Percentiles rank a stretch among this genome's conserved stretches.
These are phyloP conservation scores for Cydia fagiglandana DNA, from an alignment of 1,140 invertebrate species.

Conservation along the genomic window DNA sequence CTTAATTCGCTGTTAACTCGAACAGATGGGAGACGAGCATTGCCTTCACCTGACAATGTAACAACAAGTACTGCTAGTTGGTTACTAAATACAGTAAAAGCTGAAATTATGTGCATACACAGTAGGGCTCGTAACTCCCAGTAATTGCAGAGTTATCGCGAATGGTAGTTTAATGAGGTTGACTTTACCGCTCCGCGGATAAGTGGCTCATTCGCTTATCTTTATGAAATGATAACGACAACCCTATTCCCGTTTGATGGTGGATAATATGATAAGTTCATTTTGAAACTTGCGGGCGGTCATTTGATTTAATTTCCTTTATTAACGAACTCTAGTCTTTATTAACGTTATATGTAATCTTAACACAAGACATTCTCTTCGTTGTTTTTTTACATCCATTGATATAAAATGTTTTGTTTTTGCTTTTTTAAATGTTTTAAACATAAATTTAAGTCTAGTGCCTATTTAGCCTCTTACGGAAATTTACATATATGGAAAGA, in stretches of 20 bases:
- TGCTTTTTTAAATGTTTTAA: too few species aligned
- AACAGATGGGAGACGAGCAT: slow-evolving; percentile 8
- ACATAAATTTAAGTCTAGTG: too few species aligned
- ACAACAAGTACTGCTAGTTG: neutral
- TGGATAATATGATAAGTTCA: neutral
- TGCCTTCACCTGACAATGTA: neutral
- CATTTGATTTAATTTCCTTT: neutral
- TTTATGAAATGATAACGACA: slow-evolving; percentile 48
- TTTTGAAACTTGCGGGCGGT: neutral
- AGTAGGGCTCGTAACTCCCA: slow-evolving; percentile 45
- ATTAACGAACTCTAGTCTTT: neutral
- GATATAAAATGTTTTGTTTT: too few species aligned
- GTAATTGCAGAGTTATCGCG: slow-evolving; percentile 64
- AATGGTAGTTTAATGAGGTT: slow-evolving; percentile 61
- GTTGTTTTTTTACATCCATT: too few species aligned
- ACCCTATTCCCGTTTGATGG: slow-evolving; percentile 6
- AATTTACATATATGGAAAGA: too few species aligned
- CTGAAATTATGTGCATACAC: slow-evolving; percentile 13
- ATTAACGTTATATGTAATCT: too few species aligned
- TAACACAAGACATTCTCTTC: too few species aligned
- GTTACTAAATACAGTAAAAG: slow-evolving; percentile 5
- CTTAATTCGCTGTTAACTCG: neutral
- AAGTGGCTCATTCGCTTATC: slow-evolving; percentile 52
- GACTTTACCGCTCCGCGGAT: slow-evolving; percentile 50
- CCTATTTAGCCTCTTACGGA: too few species aligned